Conservation (phyloP, 2,888 invertebrate species). For the Lypha dubia region DNA sequence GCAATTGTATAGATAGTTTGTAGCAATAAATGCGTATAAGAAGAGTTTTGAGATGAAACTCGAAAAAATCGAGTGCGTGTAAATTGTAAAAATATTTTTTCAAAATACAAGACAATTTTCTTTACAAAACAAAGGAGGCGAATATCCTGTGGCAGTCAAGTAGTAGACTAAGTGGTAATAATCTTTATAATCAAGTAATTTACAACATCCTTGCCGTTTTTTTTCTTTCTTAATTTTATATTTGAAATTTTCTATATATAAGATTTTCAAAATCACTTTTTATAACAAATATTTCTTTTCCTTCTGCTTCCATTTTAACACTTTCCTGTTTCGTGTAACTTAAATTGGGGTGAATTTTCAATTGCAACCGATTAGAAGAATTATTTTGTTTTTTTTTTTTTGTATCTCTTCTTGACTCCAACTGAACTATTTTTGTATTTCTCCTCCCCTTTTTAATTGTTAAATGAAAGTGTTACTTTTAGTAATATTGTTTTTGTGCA, state of each 20-base stretch:
- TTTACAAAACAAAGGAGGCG: background rate
- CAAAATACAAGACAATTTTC: conserved; percentile 31
- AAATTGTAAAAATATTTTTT: conserved; percentile 43
- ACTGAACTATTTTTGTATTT: background rate
- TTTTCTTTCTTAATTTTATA: background rate
- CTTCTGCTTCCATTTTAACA: conserved; percentile 6
- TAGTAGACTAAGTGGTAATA: conserved; percentile 17
- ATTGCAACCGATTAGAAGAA: conserved; percentile 2
- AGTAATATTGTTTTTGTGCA: background rate
- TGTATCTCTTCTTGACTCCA: background rate
- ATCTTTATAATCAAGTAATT: conserved; percentile 46
- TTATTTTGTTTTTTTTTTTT: too few relatives aligned
- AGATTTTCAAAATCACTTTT: background rate
- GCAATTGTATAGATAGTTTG: background rate
- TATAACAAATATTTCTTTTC: background rate
- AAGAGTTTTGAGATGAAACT: conserved; percentile 30
- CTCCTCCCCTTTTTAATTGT: conserved; percentile 28
- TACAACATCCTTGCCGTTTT: conserved; percentile 46
- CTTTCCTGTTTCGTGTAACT: background rate
- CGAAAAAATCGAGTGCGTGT: conserved; percentile 40
- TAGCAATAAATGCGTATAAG: background rate
- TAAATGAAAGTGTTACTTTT: conserved; percentile 37
- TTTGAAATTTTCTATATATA: background rate
- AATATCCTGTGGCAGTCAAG: background rate
- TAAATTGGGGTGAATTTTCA: background rate